These are phyloP conservation scores for Colius striatus DNA, from an alignment of 2,113 vertebrate genomes.

Conservation along the genomic window DNA sequence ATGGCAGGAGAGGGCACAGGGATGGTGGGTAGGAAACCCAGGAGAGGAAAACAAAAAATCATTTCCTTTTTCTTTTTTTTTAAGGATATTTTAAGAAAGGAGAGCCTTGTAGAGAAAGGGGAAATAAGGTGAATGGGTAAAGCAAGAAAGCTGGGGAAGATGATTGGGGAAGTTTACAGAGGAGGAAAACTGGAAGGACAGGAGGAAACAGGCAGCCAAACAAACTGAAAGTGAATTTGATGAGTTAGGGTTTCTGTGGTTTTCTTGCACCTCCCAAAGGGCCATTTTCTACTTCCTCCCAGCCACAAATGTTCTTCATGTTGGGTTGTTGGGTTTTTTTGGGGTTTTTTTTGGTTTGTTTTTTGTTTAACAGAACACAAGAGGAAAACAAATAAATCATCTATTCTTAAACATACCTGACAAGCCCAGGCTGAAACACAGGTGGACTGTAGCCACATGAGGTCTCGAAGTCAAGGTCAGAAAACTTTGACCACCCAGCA, in stretches of 20 bases:
- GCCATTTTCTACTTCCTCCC: constrained; percentile 6
- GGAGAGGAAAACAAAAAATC: not conserved
- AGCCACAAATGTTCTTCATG: constrained; percentile 10
- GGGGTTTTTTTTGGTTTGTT: no score
- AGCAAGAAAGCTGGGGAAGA: not conserved
- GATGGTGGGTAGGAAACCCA: not conserved
- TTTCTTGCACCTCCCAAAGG: constrained; percentile 20
- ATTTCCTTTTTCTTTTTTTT: no score
- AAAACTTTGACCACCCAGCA: not conserved
- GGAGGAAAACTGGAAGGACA: fast-evolving
- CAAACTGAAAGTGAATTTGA: constrained; percentile 28
- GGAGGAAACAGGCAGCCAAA: not conserved
- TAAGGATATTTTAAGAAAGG: not conserved
- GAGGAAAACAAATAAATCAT: constrained; percentile 44
- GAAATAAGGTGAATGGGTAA: not conserved
- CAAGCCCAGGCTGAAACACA: not conserved
- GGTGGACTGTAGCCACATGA: not conserved
- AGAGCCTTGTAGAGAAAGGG: not conserved
- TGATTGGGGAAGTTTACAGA: not conserved
- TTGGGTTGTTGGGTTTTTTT: not conserved
- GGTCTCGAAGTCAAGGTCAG: not conserved
- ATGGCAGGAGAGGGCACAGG: not conserved
- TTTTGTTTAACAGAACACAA: not conserved
- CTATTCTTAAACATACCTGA: not conserved
- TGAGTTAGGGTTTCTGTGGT: constrained; percentile 54